A percentile compares a stretch with the other conserved stretches of the same genome.
These are phyloP conservation scores for Hanleya hanleyi DNA, from an alignment of 2,888 invertebrate genomes.

Conservation along the genomic window DNA sequence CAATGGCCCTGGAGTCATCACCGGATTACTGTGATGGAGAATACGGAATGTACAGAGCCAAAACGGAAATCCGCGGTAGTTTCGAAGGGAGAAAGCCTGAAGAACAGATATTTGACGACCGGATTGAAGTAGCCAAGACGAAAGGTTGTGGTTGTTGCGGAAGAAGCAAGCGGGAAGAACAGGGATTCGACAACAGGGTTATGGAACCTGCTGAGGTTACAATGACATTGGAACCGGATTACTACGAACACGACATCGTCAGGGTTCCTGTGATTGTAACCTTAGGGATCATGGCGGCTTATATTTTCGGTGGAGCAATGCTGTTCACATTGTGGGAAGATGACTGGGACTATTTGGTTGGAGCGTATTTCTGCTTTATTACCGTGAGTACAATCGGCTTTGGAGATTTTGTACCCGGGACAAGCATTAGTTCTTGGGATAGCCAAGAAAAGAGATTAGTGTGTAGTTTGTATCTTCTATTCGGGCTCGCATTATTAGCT, in stretches of 20 bases:
- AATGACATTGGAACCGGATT: background rate
- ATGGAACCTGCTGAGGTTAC: background rate
- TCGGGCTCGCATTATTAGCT: conserved; percentile 74
- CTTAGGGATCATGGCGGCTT: conserved; percentile 90
- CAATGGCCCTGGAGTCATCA: too few species aligned
- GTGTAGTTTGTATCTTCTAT: conserved; percentile 70
- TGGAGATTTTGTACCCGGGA: conserved; percentile 73
- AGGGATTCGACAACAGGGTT: too few species aligned
- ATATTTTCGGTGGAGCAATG: conserved; percentile 91
- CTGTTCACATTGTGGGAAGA: conserved; percentile 96
- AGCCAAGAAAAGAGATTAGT: conserved; percentile 64
- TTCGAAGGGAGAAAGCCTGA: too few species aligned
- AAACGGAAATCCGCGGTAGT: too few species aligned
- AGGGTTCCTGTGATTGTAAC: conserved; percentile 90
- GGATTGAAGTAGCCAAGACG: too few species aligned
- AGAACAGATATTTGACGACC: too few species aligned
- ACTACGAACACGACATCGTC: conserved; percentile 17
- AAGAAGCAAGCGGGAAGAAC: too few species aligned
- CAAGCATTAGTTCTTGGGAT: conserved; percentile 59
- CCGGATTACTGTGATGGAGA: too few species aligned
- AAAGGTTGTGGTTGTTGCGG: too few species aligned
- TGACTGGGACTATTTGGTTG: conserved; percentile 92
- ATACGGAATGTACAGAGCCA: too few species aligned
- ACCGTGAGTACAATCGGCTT: conserved; percentile 74
- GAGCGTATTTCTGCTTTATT: conserved; percentile 76